phyloP scores from a whole-genome alignment of 2,888 invertebrate species.

The Serripes groenlandicus region DNA sequence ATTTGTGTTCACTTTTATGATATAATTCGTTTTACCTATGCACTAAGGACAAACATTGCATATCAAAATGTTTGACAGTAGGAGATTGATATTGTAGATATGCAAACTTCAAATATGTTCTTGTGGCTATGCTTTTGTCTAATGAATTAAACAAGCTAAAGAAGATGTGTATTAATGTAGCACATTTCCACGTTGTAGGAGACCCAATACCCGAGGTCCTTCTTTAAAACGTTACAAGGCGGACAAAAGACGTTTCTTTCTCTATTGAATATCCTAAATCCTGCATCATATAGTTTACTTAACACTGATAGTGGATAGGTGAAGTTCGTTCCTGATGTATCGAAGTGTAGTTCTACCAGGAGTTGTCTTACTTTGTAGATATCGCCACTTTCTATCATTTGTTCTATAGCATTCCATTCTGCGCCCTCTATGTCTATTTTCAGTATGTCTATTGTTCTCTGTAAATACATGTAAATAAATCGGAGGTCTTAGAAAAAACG shows the following conservation, averaged over 20 bases:
- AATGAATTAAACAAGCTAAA: too few species aligned
- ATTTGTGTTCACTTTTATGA: too few species aligned
- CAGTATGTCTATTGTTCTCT: constrained; percentile 4
- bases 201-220: background rate
- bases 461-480: background rate
- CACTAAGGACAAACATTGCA: too few species aligned
- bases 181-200: constrained; percentile 9
- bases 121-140: too few species aligned
- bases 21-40: too few species aligned
- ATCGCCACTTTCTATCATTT: constrained; percentile 9
- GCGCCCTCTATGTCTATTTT: constrained; percentile 12
- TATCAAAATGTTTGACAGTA: too few species aligned
- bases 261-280: constrained; percentile 7
- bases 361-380: constrained; percentile 6
- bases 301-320: background rate
- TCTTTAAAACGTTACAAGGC: background rate
- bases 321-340: background rate
- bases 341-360: background rate
- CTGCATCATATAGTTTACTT: background rate
- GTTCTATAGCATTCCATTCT: background rate
- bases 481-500: too few species aligned
- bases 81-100: too few species aligned
- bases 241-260: constrained; percentile 19
- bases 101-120: too few species aligned
- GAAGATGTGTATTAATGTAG: constrained; percentile 8